Base-by-base conservation (phyloP, 1,140 invertebrate species). In the Phymorhynchus buccinoides region DNA sequence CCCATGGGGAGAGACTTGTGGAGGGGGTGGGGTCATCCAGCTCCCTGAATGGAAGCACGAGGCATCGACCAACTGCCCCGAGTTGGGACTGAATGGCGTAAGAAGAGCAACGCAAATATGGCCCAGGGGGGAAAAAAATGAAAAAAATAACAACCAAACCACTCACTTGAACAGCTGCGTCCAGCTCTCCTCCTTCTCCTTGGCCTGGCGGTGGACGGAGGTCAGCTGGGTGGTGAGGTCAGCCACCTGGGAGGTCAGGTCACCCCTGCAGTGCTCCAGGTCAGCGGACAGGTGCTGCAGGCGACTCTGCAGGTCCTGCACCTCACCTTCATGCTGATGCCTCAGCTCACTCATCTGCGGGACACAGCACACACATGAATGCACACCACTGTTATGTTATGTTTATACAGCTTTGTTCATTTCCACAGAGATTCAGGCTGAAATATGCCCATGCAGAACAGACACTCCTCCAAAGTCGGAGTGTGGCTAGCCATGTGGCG, bases 281-380 rank as follows among this genome's bases (percentile, higher is more conserved):
- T 83, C 62, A 9, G 37, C 22, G n/a, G 32, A 66, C 62, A 83
- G 81, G 41, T 83, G 62, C 32, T 83, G 12, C 39, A 83, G 39
- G 12, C 66, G 35, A 22, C 16, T 6, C 66, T 73, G 14, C 62
- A 83, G 81, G 39, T 87, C 87, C 30, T 86, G 87, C 35, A 84
- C 85, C 84, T 90, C 88, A 71, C 71, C 62, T 41, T 90, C 84
- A 42, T 91, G 88, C 30, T 89, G 87, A 22, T 56, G 37, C 80
- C 87, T 89, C 48, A 91, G 81, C 73, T 86, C 68, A 44, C 86
- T 87, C 35, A 90, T 56, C 89, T 90, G 77, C 32, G 18, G 39
- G 39, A 35, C 30, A 85, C 37, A 18, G 66, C 32, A 62, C 39
- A 14, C 81, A 80, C 16, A 18, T 27, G 16, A 73, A 73, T 22